Conservation (phyloP, 2,888 invertebrate species). For the Elysia crispata region DNA sequence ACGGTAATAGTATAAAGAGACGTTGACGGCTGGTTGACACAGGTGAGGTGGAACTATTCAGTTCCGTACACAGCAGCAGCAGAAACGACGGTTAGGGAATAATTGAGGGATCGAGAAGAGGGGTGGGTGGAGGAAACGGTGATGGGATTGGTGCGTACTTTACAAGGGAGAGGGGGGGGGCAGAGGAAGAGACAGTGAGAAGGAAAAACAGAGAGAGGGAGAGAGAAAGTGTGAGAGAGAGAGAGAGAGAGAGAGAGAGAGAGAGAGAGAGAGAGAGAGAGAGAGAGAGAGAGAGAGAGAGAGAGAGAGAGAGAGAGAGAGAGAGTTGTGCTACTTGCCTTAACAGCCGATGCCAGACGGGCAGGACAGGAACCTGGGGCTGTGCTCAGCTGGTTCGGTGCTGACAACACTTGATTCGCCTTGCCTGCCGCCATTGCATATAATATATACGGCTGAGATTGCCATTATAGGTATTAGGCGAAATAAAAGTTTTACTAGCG, state of each 20-base stretch:
- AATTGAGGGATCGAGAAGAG: neutral
- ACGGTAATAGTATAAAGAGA: too few relatives aligned
- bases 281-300: conserved; percentile 21
- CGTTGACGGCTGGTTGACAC: neutral
- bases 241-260: too few relatives aligned
- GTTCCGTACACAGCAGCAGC: neutral
- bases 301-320: conserved; percentile 20
- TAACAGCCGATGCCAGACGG: too few relatives aligned
- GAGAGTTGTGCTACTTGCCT: neutral
- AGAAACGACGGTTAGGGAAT: neutral
- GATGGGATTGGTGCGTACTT: neutral
- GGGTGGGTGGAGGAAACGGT: neutral
- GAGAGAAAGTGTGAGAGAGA: neutral
- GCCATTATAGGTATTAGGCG: too few relatives aligned
- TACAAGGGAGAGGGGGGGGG: neutral
- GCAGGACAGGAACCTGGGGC: neutral
- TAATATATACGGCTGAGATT: too few relatives aligned
- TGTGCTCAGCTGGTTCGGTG: neutral
- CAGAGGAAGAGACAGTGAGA: neutral
- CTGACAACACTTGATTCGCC: neutral
- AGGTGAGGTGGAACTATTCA: neutral
- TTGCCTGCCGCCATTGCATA: neutral
- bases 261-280: conserved; percentile 18
- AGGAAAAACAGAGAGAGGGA: neutral
- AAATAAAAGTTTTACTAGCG: too few relatives aligned